Percentiles rank a stretch among this genome's conserved stretches.
Evolutionary conservation across 2,888 invertebrate genomes (phyloP).

Genomic region (Hetaerina titia): DNA sequence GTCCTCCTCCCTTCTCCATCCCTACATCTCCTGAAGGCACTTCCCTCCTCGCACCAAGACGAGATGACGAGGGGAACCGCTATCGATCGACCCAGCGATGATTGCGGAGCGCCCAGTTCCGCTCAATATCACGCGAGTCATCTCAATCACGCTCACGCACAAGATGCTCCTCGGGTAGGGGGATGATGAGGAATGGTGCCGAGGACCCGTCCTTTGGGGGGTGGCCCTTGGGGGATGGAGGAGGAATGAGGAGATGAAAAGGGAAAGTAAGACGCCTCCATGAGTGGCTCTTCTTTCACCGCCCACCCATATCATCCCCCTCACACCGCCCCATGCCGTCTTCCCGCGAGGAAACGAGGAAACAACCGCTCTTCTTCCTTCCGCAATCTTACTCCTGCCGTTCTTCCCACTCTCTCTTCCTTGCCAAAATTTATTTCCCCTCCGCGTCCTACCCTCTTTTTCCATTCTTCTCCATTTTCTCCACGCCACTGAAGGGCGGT

Average conservation of each 20-base stretch:
- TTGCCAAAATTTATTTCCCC: not conserved
- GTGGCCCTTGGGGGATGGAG: no score
- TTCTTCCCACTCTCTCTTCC: not conserved
- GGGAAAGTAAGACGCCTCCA: not conserved
- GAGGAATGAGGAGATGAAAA: not conserved
- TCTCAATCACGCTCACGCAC: not conserved
- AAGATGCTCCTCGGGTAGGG: not conserved
- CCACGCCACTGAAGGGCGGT: not conserved
- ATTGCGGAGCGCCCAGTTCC: slow-evolving; percentile 2
- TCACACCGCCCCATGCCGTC: not conserved
- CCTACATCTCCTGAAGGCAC: not conserved
- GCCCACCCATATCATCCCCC: not conserved
- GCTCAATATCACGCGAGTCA: slow-evolving; percentile 13
- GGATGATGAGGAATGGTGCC: no score
- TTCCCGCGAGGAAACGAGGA: not conserved
- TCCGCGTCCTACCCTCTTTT: not conserved
- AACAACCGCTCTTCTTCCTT: not conserved
- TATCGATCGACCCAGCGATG: not conserved
- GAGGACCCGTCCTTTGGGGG: not conserved
- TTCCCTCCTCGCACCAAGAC: not conserved
- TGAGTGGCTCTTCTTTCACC: not conserved
- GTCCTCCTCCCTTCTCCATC: not conserved
- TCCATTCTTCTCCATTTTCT: not conserved
- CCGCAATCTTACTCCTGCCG: no score
- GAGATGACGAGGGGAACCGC: not conserved